Base-by-base conservation (phyloP, 2,797 vertebrate species). In the Sciurus vulgaris region DNA sequence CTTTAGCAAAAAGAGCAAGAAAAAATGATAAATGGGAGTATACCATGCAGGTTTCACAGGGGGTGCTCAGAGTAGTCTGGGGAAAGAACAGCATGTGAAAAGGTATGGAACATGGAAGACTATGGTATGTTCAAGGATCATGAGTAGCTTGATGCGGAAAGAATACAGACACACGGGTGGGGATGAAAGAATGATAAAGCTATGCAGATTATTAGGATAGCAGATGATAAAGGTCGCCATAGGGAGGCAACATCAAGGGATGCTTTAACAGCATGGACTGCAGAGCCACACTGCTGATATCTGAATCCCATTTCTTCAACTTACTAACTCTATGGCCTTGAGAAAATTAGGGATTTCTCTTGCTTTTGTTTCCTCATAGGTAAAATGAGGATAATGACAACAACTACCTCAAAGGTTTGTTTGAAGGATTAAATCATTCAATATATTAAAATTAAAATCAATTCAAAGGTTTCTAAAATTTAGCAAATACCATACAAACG, bases 391-490 rank as follows among this genome's bases (percentile, higher is more conserved):
- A 73, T 81, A 72, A 90, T 84, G 74, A 77, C 35, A 87, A 67
- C 13, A 33, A 59, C 26, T 28, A 73, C 54, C 18, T 78, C 49
- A 65, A 94, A 74, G 15, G 6, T 92, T 93, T 88, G 41, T 87
- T 95, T 83, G 89, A 35, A 93, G 63, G 44, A 70, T 81, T 47
- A 90, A 96, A 84, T 89, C 20, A 90, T 94, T 90, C 30, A 84
- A 63, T 49, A 87, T 47, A 20, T 49, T 96, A 92, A 97, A 92
- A 26, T 56, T 96, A 92, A 97, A 92, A 81, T 86, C 14, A 72
- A 84, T 90, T 84, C 61, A 70, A 79, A 84, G 70, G 26, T 44
- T 51, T 59, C 38, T 28, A 18, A 59, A 61, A 72, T 78, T 65
- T 30, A 87, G 90, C 30, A 87, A 87, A 8, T 67, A n/a, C 5